Evolutionary conservation across 2,797 vertebrate species (phyloP), one percentile per base, ranked within the genome.

Genomic region (Orientallactaga sibirica): DNA sequence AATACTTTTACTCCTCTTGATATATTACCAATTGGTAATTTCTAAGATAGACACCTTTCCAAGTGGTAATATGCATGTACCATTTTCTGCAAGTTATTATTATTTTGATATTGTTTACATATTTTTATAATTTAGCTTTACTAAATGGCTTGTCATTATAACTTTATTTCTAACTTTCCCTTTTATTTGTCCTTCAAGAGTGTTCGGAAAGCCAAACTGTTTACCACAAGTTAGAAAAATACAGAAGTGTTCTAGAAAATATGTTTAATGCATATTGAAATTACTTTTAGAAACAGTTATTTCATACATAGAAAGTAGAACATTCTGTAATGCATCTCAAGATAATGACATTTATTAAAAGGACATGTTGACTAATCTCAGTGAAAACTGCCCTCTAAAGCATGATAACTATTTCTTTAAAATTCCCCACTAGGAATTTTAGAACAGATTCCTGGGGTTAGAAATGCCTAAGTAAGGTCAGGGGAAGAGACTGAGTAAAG

Each of bases 121-220:
- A 5, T 25, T 37, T 75, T 85, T 88, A 88, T 52, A 92, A 86
- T 94, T 95, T 19, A 73, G 6, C 61, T 94, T 94, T 86, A 75
- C 64, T 86, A 86, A 83, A 71, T 91, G 58, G 4, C 58, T 90
- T 90, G n/a, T 68, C 66, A 64, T 33, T 90, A 79, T 92, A 73
- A 77, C 66, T 88, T 91, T 76, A 52, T 12, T 70, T 81, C 20
- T 14, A 83, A 3, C 16, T 86, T 86, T 82, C 18, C 12, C 29
- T 88, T 88, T 24, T 37, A 81, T 96, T 37, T 37, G 33, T 73
- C 15, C 43, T 71, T 81, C 33, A 11, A 92, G 14, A 84, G 90
- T 62, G 12, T 41, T 93, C 62, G 70, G 71, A 81, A 77, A 82
- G 37, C 73, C 73, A 88, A 78, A 91, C 71, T 66, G 84, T 79